Evolutionary conservation across 1,140 invertebrate genomes (phyloP).

Genomic region (Brachionus plicatilis): DNA sequence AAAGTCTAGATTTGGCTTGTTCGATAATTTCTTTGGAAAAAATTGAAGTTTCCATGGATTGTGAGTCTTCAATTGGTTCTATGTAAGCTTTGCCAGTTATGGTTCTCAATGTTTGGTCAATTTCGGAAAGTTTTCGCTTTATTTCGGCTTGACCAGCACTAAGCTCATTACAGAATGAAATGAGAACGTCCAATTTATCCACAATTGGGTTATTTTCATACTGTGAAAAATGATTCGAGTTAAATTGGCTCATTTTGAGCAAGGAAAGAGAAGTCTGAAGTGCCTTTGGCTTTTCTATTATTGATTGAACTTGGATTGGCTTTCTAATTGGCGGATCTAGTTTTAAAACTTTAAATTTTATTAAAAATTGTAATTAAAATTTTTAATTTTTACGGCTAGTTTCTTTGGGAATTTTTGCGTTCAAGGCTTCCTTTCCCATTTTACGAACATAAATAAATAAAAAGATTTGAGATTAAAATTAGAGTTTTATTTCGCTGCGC

Average conservation of each 20-base stretch:
- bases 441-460: not conserved
- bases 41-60: not conserved
- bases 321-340: not conserved
- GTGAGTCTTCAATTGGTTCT: not conserved
- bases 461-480: not conserved
- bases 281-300: not conserved
- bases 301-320: not conserved
- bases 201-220: not conserved
- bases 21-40: not conserved
- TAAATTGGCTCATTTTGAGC: not conserved
- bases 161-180: not conserved
- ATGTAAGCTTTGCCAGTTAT: not conserved
- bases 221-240: not conserved
- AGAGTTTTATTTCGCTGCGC: not conserved
- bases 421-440: not conserved
- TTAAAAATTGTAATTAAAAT: not conserved
- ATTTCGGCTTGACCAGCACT: slow-evolving; percentile 14
- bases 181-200: not conserved
- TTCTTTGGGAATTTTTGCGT: not conserved
- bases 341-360: not conserved
- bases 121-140: not conserved
- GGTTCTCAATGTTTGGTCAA: not conserved
- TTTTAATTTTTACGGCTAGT: not conserved
- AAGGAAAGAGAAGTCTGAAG: not conserved
- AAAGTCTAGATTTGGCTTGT: not conserved